Conservation (phyloP, 2,888 invertebrate genomes). For the Thera obeliscata region DNA sequence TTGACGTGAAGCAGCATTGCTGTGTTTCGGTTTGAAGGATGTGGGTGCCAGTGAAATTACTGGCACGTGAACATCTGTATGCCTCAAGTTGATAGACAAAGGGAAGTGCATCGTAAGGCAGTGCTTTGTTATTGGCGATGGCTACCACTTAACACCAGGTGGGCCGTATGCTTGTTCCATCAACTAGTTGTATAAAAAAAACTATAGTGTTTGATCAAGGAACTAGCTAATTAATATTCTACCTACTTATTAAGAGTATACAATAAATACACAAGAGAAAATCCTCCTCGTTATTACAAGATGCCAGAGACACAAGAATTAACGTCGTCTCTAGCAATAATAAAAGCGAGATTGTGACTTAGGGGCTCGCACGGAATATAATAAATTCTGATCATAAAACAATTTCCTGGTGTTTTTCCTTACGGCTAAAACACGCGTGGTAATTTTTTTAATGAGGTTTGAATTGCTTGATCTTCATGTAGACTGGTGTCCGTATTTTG, state of each 20-base stretch:
- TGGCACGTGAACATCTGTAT: too few relatives aligned
- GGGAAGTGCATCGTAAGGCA: too few relatives aligned
- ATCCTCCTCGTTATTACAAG: slow-evolving; percentile 36
- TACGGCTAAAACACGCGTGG: slow-evolving; percentile 29
- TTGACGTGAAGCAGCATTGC: too few relatives aligned
- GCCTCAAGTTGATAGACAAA: too few relatives aligned
- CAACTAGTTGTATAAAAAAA: too few relatives aligned
- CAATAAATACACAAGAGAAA: slow-evolving; percentile 25
- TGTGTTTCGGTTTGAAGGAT: too few relatives aligned
- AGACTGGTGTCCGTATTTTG: too few relatives aligned
- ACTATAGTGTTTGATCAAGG: background rate
- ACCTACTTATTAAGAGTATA: slow-evolving; percentile 21
- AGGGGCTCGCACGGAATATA: slow-evolving; percentile 38
- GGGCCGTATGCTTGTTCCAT: too few relatives aligned
- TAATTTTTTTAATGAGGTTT: slow-evolving; percentile 15
- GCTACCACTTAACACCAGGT: too few relatives aligned
- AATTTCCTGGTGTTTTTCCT: slow-evolving; percentile 47
- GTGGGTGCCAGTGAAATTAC: too few relatives aligned
- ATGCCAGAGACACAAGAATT: slow-evolving; percentile 40
- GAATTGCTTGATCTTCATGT: background rate
- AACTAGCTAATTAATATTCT: slow-evolving; percentile 4
- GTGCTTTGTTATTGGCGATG: too few relatives aligned
- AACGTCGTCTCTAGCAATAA: slow-evolving; percentile 37
- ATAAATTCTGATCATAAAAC: slow-evolving; percentile 44
- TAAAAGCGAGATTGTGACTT: slow-evolving; percentile 43